Base-by-base conservation (phyloP, 2,113 vertebrate species). In the Zosterops borbonicus region DNA sequence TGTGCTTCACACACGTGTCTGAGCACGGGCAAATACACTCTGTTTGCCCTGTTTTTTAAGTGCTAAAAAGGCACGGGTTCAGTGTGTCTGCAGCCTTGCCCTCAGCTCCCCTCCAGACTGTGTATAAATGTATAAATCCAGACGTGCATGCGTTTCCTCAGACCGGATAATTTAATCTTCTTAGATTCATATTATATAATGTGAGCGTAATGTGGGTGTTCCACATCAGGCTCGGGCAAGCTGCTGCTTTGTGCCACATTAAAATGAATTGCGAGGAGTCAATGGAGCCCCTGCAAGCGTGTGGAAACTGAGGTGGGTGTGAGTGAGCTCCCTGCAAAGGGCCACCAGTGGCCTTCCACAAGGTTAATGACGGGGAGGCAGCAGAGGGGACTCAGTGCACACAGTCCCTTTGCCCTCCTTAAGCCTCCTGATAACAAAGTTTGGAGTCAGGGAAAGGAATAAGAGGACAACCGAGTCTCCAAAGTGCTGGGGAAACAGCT, bases 121-220 rank as follows among this genome's bases (percentile, higher is more conserved):
- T 31, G 9, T 21, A 12, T 23, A 21, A n/a, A 41, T 39, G n/a
- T 67, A 44, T 90, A 28, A 24, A 19, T 71, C 70, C 52, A 33
- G 55, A 37, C 1, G 3, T 63, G 50, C 60, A 6, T 60, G 58
- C 14, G 12, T 77, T 89, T 94, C 87, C 75, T 83, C 76, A 56
- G 80, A 83, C 31, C 1, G 2, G 62, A 79, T 39, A 91, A 69
- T 87, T 89, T 93, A 92, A 95, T 95, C 92, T 90, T 60, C 95
- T 97, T 92, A 89, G 29, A 93, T 87, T 93, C 63, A 63, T 95
- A 92, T 90, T 93, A 94, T 94, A 95, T 92, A 97, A 96, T 69
- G 13, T 28, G 17, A 78, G 77, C 0, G 5, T 62, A 56, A 56
- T 50, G 89, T 47, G 91, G 68, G 85, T 83, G 94, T 80, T 90